These are phyloP conservation scores for Oxystoma pomonae DNA, from an alignment of 2,888 invertebrate genomes.

Conservation along the genomic window DNA sequence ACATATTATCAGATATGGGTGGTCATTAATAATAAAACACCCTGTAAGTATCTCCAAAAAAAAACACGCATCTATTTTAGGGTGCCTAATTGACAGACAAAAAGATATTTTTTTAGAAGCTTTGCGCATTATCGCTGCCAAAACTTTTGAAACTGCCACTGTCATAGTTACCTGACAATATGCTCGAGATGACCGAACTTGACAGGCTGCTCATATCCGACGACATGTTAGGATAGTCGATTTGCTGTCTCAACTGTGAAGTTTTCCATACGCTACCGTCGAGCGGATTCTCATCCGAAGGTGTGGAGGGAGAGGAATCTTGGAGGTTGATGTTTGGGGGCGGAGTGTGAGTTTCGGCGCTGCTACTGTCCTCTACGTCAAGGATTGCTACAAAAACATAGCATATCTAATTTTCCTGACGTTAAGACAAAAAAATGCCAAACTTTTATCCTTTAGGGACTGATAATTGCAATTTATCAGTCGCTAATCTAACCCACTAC, in stretches of 20 bases:
- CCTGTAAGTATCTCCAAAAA: too few relatives aligned
- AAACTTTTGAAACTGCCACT: background rate
- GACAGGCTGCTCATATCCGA: constrained; percentile 47
- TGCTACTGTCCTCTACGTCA: constrained; percentile 42
- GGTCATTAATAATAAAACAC: too few relatives aligned
- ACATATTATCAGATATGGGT: too few relatives aligned
- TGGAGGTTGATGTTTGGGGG: constrained; percentile 37
- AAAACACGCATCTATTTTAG: too few relatives aligned
- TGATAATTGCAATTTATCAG: too few relatives aligned
- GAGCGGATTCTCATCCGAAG: constrained; percentile 43
- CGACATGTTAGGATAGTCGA: constrained; percentile 43
- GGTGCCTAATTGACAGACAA: too few relatives aligned
- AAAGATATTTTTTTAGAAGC: too few relatives aligned
- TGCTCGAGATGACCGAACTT: constrained; percentile 44
- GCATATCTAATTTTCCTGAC: too few relatives aligned
- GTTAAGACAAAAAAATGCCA: too few relatives aligned
- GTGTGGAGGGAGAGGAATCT: constrained; percentile 46
- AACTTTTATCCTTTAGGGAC: too few relatives aligned
- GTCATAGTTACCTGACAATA: constrained; percentile 38
- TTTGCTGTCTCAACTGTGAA: constrained; percentile 24
- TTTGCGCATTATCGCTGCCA: constrained; percentile 2
- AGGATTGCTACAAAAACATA: constrained; percentile 32
- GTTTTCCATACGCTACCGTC: constrained; percentile 34
- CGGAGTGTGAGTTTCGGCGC: constrained; percentile 42
- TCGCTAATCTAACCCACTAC: too few relatives aligned